These are phyloP conservation scores for Platyrinchus mystaceus DNA, from an alignment of 2,797 vertebrate genomes.

Conservation along the genomic window DNA sequence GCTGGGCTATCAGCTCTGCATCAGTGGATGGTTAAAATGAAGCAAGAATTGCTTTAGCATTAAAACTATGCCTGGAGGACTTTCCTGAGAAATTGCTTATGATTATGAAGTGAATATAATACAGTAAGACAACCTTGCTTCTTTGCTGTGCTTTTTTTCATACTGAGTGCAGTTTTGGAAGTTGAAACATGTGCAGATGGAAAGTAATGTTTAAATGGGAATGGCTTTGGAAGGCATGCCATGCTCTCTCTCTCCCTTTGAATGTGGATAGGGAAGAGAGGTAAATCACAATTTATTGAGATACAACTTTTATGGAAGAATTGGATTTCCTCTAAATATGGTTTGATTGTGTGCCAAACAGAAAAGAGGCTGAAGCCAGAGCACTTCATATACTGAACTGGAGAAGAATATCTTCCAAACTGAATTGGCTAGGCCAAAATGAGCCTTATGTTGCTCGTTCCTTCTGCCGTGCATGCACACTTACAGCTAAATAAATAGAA, in stretches of 20 bases:
- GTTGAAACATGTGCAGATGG: not conserved
- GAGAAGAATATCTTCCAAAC: not conserved
- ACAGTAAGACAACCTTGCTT: not conserved
- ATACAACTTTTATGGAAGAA: not conserved
- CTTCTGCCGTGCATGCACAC: not conserved
- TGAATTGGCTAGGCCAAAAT: not conserved
- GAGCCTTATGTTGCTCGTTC: not conserved
- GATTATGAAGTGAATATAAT: slow-evolving; percentile 34
- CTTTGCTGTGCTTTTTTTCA: not conserved
- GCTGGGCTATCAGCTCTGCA: slow-evolving; percentile 16
- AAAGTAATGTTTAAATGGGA: not conserved
- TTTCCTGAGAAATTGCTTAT: slow-evolving; percentile 42
- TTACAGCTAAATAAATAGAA: not conserved
- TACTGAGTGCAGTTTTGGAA: not conserved
- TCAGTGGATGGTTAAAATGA: slow-evolving; percentile 32
- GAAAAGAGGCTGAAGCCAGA: slow-evolving; percentile 11
- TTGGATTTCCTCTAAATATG: not conserved
- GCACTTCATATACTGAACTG: not conserved
- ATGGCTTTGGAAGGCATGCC: not conserved
- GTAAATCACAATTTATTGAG: not conserved
- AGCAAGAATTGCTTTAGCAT: slow-evolving; percentile 30
- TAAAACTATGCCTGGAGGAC: slow-evolving; percentile 42
- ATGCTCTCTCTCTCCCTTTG: not conserved
- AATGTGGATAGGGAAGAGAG: not conserved
- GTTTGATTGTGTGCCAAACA: not conserved